Conservation (phyloP, 2,797 vertebrate genomes). For the Perodicticus potto region DNA sequence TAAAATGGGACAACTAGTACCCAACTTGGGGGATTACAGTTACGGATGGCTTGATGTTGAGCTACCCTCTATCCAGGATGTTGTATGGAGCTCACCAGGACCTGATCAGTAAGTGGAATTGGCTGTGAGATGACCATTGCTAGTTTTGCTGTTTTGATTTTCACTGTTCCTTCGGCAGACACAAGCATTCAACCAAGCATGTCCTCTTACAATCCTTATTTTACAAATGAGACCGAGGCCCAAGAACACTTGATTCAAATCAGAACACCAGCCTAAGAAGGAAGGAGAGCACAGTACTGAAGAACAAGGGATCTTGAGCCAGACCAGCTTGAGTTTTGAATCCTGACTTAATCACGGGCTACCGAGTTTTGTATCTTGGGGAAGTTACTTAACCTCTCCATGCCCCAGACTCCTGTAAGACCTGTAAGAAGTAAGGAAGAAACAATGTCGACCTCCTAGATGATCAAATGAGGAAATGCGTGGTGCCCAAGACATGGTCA, state of each 20-base stretch:
- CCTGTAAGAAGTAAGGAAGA: neutral
- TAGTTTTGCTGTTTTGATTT: conserved; percentile 10
- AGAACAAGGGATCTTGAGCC: neutral
- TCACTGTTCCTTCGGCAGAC: neutral
- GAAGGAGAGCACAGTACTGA: neutral
- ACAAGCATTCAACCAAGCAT: neutral
- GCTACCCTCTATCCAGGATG: neutral
- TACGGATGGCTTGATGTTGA: neutral
- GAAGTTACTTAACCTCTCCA: neutral
- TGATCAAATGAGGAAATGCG: neutral
- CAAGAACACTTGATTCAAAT: neutral
- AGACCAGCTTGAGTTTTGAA: neutral
- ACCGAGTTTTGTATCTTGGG: neutral
- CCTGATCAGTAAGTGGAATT: neutral
- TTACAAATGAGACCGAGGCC: neutral
- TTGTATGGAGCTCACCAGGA: neutral
- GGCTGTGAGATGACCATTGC: neutral
- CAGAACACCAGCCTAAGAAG: neutral
- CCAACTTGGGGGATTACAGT: neutral
- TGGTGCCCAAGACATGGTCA: neutral
- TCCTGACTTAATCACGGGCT: neutral
- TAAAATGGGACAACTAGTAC: neutral
- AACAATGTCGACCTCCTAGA: neutral
- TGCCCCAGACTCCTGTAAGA: neutral
- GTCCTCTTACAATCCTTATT: neutral